Percentiles rank a stretch among this genome's conserved stretches.
phyloP scores from a whole-genome alignment of 2,888 invertebrate species.

The Caenorhabditis becei region DNA sequence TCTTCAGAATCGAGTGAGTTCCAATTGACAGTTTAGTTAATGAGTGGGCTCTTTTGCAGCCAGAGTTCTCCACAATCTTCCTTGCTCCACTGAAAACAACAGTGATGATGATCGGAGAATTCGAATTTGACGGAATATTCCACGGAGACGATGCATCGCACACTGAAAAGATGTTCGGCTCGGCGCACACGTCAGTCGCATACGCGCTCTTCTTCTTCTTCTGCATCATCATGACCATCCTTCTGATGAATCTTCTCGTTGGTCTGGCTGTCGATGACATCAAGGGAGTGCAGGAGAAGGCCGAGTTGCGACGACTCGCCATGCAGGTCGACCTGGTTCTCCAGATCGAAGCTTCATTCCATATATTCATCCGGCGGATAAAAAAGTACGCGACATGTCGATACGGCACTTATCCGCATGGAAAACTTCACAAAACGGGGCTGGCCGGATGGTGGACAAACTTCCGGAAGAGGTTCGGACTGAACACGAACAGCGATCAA shows the following conservation, averaged over 20 bases:
- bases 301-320: constrained; percentile 82
- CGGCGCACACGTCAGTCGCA: constrained; percentile 72
- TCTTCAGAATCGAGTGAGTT: constrained; percentile 76
- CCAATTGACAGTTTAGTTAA: neutral
- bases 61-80: constrained; percentile 78
- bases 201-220: constrained; percentile 83
- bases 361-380: constrained; percentile 47
- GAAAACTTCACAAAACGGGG: constrained; percentile 34
- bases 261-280: constrained; percentile 85
- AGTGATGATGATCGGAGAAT: constrained; percentile 83
- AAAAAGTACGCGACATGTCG: constrained; percentile 47
- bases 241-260: constrained; percentile 83
- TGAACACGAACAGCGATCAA: constrained; percentile 36
- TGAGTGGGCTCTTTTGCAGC: constrained; percentile 56
- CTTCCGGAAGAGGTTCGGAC: constrained; percentile 53
- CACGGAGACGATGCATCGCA: constrained; percentile 71
- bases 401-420: constrained; percentile 39
- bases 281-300: constrained; percentile 84
- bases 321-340: constrained; percentile 76
- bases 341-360: constrained; percentile 66
- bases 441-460: constrained; percentile 46
- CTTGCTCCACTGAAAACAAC: constrained; percentile 81
- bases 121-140: constrained; percentile 82
- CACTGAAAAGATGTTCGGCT: constrained; percentile 62
- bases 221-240: constrained; percentile 81